Conservation (phyloP, 2,888 invertebrate genomes). For the Hoplodrina blanda region DNA sequence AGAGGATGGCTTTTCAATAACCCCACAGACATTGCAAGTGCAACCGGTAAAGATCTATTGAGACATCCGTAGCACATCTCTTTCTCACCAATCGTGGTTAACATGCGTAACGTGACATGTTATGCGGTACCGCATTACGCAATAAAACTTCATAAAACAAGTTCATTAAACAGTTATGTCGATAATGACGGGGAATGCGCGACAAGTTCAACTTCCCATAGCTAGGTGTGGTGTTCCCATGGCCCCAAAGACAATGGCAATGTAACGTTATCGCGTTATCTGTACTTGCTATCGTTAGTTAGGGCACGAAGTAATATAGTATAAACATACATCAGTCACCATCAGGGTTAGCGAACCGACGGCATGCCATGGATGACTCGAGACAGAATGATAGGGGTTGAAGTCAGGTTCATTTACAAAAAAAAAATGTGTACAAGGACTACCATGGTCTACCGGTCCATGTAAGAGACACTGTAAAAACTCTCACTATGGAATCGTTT, state of each 20-base stretch:
- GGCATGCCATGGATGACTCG: slow-evolving; percentile 5
- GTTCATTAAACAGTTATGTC: slow-evolving; percentile 65
- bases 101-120: slow-evolving; percentile 34
- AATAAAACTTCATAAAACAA: slow-evolving; percentile 56
- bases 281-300: slow-evolving; percentile 49
- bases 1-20: slow-evolving; percentile 15
- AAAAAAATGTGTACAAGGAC: slow-evolving; percentile 30
- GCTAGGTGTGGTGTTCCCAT: slow-evolving; percentile 72
- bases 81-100: slow-evolving; percentile 13
- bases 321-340: slow-evolving; percentile 25
- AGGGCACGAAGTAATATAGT: slow-evolving; percentile 41
- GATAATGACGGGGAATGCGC: slow-evolving; percentile 63
- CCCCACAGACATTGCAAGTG: neutral
- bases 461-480: slow-evolving; percentile 18
- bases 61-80: slow-evolving; percentile 11
- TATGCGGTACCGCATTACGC: slow-evolving; percentile 45
- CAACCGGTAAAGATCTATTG: slow-evolving; percentile 23
- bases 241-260: slow-evolving; percentile 71
- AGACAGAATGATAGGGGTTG: slow-evolving; percentile 8
- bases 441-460: slow-evolving; percentile 7
- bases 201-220: slow-evolving; percentile 72
- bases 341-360: slow-evolving; percentile 37
- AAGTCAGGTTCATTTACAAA: slow-evolving; percentile 7
- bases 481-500: slow-evolving; percentile 34
- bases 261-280: slow-evolving; percentile 63